phyloP scores from a whole-genome alignment of 2,888 invertebrate genomes.

The Philhelius pedissequus region DNA sequence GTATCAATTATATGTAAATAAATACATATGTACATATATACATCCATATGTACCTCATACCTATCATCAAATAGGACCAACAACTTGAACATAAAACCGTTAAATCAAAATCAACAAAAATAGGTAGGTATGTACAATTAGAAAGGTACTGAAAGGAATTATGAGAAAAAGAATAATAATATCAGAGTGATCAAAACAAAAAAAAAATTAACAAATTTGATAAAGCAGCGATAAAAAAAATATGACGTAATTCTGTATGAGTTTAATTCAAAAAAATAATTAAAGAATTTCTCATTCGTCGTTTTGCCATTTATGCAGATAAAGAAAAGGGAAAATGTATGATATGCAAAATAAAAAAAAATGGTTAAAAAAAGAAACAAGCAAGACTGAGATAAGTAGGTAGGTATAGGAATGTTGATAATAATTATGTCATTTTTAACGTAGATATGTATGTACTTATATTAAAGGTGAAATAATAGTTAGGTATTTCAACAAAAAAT shows the following conservation, averaged over 20 bases:
- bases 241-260: slow-evolving; percentile 34
- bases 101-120: not conserved
- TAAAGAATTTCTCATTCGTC: slow-evolving; percentile 1
- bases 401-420: not conserved
- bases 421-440: slow-evolving; percentile 31
- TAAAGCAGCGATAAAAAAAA: slow-evolving; percentile 7
- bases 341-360: not conserved
- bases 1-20: no score
- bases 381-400: slow-evolving; percentile 3
- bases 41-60: no score
- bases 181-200: not conserved
- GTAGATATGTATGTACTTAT: not conserved
- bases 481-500: no score
- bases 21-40: no score
- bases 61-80: no score
- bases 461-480: slow-evolving; percentile 2
- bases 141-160: not conserved
- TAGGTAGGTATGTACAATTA: not conserved
- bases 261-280: not conserved
- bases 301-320: slow-evolving; percentile 14
- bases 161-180: not conserved
- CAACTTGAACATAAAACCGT: not conserved
- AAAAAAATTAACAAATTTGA: not conserved
- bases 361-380: not conserved
- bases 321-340: not conserved